Evolutionary conservation across 2,113 vertebrate genomes (phyloP), one percentile per base, ranked within the genome.

Genomic region (Scomber colias): DNA sequence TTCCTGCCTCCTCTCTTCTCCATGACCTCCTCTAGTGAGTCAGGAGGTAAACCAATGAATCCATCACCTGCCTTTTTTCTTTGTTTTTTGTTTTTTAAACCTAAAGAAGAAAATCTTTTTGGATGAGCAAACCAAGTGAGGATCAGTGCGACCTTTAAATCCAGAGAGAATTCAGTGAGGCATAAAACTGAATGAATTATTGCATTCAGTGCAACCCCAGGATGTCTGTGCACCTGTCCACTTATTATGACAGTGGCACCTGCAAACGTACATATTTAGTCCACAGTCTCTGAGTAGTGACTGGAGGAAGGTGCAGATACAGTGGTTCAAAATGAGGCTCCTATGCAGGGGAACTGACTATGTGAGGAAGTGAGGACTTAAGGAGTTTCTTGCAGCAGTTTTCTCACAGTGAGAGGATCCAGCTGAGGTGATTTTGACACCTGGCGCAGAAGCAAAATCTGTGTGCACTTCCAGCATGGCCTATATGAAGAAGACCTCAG

Each of bases 251-350:
- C 15, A 57, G 48, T 17, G 11, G 53, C 62, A 66, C 16, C 76
- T 56, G 44, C 27, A 56, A 21, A 55, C 40, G 13, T 14, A 53
- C 35, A 40, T 7, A 9, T 40, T 40, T 40, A 35, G 15, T 14
- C 30, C 31, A n/a, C 21, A 67, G 61, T 54, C 7, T 46, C 50
- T 54, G 46, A 14, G 55, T 49, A 40, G 44, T 12, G 2, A 63
- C 49, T 48, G 40, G 48, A 59, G 49, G 19, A 64, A 24, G 60
- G 21, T 62, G 54, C 19, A 55, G 62, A 59, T 65, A 16, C 30
- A 83, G 44, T 59, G 27, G n/a, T 46, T 54, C 2, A 2, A 82
- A 55, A 60, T 81, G 69, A 86, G 15, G 53, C 31, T 61, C 24
- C 35, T 74, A 35, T 46, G 50, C 62, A 69, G 46, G 51, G 24